Conservation (phyloP, 2,888 invertebrate genomes). For the Tineola bisselliella region DNA sequence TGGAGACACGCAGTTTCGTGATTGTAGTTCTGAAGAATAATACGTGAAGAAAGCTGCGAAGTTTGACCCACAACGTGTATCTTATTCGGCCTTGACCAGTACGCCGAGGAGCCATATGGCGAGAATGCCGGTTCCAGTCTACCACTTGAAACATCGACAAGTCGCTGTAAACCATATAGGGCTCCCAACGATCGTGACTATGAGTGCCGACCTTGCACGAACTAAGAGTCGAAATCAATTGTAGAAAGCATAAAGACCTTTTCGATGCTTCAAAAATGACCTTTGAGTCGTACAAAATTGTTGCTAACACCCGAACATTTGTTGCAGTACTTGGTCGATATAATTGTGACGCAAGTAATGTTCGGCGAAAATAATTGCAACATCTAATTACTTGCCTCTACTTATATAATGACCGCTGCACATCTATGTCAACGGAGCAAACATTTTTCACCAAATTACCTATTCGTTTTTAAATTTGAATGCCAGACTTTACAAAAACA, state of each 20-base stretch:
- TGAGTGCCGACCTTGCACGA: conserved; percentile 31
- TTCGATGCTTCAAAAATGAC: neutral
- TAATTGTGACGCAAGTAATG: conserved; percentile 25
- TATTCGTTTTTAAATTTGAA: too few species aligned
- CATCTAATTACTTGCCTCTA: conserved; percentile 37
- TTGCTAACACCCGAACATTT: neutral
- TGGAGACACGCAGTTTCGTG: neutral
- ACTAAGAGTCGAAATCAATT: conserved; percentile 8
- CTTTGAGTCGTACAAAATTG: neutral
- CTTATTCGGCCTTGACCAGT: conserved; percentile 39
- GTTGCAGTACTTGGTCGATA: conserved; percentile 3
- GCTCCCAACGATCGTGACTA: conserved; percentile 30
- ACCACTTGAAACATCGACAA: conserved; percentile 19
- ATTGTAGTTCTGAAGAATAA: neutral
- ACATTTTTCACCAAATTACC: neutral
- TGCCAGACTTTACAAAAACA: too few species aligned
- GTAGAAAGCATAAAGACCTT: neutral
- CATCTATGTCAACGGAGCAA: conserved; percentile 54
- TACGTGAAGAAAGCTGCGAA: neutral
- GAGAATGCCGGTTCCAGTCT: conserved; percentile 29
- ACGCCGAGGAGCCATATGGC: conserved; percentile 34
- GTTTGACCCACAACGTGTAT: conserved; percentile 4
- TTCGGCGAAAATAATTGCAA: conserved; percentile 29
- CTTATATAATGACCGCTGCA: conserved; percentile 49
- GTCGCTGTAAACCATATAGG: conserved; percentile 36